These are phyloP conservation scores for Etia nguti DNA, from an alignment of 2,113 vertebrate genomes.

Conservation along the genomic window DNA sequence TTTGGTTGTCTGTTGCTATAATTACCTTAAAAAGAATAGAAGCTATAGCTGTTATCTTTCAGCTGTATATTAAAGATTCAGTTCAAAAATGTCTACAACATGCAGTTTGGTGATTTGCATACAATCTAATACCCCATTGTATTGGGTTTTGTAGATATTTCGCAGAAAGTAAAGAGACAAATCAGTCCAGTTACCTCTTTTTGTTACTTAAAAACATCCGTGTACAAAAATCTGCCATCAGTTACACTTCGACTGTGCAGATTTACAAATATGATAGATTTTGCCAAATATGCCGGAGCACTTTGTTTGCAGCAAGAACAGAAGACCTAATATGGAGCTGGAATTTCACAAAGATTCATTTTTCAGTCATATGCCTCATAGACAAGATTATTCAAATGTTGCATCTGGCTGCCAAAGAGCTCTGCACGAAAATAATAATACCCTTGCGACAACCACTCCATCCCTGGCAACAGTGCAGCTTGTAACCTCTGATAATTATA, in stretches of 20 bases:
- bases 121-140: neutral
- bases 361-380: slow-evolving; percentile 46
- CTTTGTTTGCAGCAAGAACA: slow-evolving; percentile 14
- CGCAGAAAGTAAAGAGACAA: neutral
- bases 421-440: slow-evolving; percentile 70
- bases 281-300: neutral
- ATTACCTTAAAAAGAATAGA: neutral
- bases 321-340: slow-evolving; percentile 27
- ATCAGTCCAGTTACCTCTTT: neutral
- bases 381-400: slow-evolving; percentile 67
- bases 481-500: slow-evolving; percentile 72
- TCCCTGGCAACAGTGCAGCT: slow-evolving; percentile 60
- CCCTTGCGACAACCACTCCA: slow-evolving; percentile 65
- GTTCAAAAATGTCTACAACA: neutral
- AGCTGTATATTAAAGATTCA: neutral
- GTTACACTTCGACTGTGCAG: neutral
- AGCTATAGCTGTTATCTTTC: neutral
- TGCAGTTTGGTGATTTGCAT: neutral
- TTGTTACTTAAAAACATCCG: neutral
- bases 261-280: neutral
- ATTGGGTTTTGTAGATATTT: neutral
- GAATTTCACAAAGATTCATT: slow-evolving; percentile 8
- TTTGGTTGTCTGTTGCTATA: neutral
- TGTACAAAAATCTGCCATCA: neutral
- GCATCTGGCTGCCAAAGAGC: slow-evolving; percentile 60